A percentile compares a stretch with the other conserved stretches of the same genome.
These are phyloP conservation scores for Penelope pileata DNA, from an alignment of 2,113 vertebrate species.

Conservation along the genomic window DNA sequence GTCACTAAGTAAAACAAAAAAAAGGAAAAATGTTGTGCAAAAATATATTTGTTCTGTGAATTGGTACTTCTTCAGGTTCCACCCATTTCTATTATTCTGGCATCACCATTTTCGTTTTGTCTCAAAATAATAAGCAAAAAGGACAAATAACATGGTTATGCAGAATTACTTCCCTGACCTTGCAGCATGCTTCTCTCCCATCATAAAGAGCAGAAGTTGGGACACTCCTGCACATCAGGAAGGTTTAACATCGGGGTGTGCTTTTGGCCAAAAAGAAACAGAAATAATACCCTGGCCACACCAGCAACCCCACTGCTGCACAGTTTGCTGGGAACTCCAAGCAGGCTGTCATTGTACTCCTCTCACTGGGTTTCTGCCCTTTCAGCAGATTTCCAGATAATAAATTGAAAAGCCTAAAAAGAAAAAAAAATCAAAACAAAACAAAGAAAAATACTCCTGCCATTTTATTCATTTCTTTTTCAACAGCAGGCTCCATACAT, in stretches of 20 bases:
- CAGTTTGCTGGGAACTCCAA: neutral
- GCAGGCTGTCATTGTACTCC: no score
- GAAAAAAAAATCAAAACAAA: neutral
- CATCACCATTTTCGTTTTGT: neutral
- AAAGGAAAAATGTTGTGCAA: neutral
- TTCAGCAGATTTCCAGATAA: neutral
- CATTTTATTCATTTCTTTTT: neutral
- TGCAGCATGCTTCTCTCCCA: neutral
- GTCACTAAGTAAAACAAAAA: neutral
- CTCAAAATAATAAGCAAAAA: neutral
- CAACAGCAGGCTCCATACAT: neutral
- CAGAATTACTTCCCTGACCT: neutral
- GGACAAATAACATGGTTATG: neutral
- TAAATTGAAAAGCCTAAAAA: neutral
- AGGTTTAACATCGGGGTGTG: neutral
- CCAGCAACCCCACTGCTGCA: neutral
- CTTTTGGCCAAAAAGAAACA: neutral
- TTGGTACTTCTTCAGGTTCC: neutral
- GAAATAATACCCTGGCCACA: neutral
- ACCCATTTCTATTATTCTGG: neutral
- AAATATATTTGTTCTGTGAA: neutral
- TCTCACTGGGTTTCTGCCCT: neutral
- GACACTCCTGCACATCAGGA: rapidly evolving
- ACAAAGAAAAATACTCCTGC: neutral
- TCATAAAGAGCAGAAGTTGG: rapidly evolving